Base-by-base conservation (phyloP, 1,140 invertebrate genomes). In the Listronotus bonariensis region DNA sequence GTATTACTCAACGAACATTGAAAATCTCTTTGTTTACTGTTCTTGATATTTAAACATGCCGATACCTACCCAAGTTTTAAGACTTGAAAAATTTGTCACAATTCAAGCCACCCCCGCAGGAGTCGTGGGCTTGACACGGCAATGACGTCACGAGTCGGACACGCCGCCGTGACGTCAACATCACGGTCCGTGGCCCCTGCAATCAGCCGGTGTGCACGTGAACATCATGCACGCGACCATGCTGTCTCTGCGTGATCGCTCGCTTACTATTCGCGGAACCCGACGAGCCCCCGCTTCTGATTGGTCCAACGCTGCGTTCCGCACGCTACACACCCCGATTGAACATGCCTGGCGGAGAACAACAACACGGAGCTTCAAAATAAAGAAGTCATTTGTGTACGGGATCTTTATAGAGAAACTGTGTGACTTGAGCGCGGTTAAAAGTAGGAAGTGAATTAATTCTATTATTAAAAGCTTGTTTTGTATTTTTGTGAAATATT, bases 151-250 rank as follows among this genome's bases (percentile, higher is more conserved):
- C 51, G 76, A 76, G 78, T 78, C 77, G 77, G 78, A 51, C 77
- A 78, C 76, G 77, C 79, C 69, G 67, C 77, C 76, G 78, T 84
- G 83, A 84, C 82, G 79, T 81, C 74, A 80, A 76, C 77, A 77
- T 79, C 76, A 76, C 79, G 78, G 70, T 66, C 65, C 71, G 68
- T 53, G 70, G 68, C 76, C 78, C 76, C 77, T 71, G 69, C 71
- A 69, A 78, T 80, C 83, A 84, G 78, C 79, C 80, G 71, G 60
- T 68, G 77, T 77, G 76, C 84, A 85, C 84, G 84, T 84, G 83
- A 83, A 83, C 76, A 80, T 45, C 83, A 83, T 81, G 84, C 81
- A 77, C 51, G 64, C 65, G 74, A 79, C 78, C 83, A 84, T 80
- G 82, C 81, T 76, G 41, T 65, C 12, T 65, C 68, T 79, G 82